Base-by-base conservation (phyloP, 2,888 invertebrate species). In the Cryptus armator region DNA sequence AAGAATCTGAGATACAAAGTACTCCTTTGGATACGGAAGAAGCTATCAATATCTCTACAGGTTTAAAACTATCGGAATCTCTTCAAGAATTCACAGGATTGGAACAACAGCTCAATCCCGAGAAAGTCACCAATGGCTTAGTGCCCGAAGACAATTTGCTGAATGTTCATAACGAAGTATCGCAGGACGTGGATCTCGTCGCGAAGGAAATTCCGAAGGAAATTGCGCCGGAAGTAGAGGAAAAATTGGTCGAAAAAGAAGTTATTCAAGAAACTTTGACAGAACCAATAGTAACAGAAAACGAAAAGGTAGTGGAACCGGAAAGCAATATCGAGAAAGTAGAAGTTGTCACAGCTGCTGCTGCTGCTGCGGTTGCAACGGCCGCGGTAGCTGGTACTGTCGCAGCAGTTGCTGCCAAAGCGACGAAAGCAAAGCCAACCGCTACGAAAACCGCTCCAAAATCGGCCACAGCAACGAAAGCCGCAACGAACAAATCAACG, bases 41-140 rank as follows among this genome's bases (percentile, higher is more conserved):
- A 24, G 16, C 48, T 0, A 68, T 77, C 1, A 70, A 83, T 32
- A 46, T 71, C 16, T 56, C 83, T 9, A 68, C 75, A 10, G 79
- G 84, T 29, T 81, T 91, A 44, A 90, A 91, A 84, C 59, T 92
- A 10, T 91, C 92, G 0, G 91, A 91, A 62, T 91, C 91, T 0
- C 83, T 92, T 71, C 92, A 92, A 76, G 92, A 92, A 71, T 92
- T 92, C 32, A 92, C 92, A 0, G 92, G 91, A 24, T 70, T 92
- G 14, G 92, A 92, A 72, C 87, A 89, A 32, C 88, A 91, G 29
- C 85, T 92, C 12, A 86, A 86, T 59, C 88, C 91, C 0, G 72
- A 72, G 9, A 76, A 77, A n/a, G 72, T 68, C 5, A 85, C 77
- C 51, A 74, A 78, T 32, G 86, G 79, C n/a, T 46, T 81, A 37